Base-by-base conservation (phyloP, 2,888 invertebrate species). In the Anagyrus pseudococci region DNA sequence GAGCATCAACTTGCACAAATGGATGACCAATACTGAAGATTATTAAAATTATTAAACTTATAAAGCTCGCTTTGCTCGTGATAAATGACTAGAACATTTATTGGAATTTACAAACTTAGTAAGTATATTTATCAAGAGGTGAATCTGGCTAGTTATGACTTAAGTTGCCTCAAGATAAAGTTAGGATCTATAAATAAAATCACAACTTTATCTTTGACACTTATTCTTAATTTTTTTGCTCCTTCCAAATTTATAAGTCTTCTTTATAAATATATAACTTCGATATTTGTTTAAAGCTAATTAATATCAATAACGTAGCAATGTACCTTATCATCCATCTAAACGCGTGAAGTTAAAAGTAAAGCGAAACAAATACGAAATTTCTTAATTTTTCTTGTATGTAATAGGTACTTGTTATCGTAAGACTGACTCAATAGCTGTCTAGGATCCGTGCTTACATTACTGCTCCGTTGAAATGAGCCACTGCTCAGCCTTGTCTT, bases 201-300 rank as follows among this genome's bases (percentile, higher is more conserved):
- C 17, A 7, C 48, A 65, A 65, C 40, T 62, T 65, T 43, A 55
- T 13, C 43, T 58, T n/a, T 26, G 29, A 22, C 46, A 54, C 48
- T 40, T 33, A 48, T 43, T 25, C 33, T 53, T 50, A 40, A 22
- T 46, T 58, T 22, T 23, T 7, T 37, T 2, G 15, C 3, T 2
- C 15, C 2, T 10, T 58, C 58, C 54, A 53, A 57, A 53, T 61
- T 58, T 61, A 66, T 44, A 57, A 62, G 63, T 60, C 63, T 62
- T 66, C 58, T 55, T 64, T 64, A 67, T 67, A 67, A 64, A 67
- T 67, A 67, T 67, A 67, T 67, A 67, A 67, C 63, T 64, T 66
- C 37, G 46, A 52, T 64, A 61, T 64, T 53, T 58, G 60, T 44
- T 58, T 58, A 41, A 64, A 64, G 64, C 64, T 64, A 67, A 61